Percentiles rank a stretch among this genome's conserved stretches.
Evolutionary conservation across 2,888 invertebrate genomes (phyloP).

Genomic region (Tethea ocularis): DNA sequence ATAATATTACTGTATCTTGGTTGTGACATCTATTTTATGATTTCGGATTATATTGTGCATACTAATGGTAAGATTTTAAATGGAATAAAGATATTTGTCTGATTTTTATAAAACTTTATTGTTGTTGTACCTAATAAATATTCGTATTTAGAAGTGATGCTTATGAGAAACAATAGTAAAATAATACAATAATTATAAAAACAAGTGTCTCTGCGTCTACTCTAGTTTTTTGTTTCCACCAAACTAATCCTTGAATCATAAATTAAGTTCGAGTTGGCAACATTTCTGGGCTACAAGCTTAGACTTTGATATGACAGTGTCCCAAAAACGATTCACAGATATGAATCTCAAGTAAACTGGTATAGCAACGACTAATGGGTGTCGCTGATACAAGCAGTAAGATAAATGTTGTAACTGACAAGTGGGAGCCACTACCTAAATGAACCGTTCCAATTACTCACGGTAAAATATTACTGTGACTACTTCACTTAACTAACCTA

Average conservation of each 20-base stretch:
- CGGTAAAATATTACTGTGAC: constrained; percentile 34
- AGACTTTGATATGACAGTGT: constrained; percentile 35
- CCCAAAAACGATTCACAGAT: constrained; percentile 53
- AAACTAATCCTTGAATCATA: not conserved
- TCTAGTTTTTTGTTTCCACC: not conserved
- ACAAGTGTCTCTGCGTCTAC: not conserved
- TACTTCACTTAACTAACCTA: constrained; percentile 28
- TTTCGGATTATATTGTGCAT: not conserved
- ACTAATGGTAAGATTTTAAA: not conserved
- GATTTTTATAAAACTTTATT: no score
- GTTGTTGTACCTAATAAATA: no score
- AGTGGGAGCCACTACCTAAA: constrained; percentile 56
- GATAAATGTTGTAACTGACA: constrained; percentile 63
- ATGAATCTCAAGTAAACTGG: constrained; percentile 59
- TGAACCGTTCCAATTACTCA: constrained; percentile 45
- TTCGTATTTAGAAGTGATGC: no score
- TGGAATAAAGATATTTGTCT: not conserved
- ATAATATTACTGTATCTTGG: constrained; percentile 27
- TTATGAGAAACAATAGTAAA: no score
- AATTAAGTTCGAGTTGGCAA: not conserved
- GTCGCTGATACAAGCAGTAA: constrained; percentile 52
- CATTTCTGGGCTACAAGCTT: not conserved
- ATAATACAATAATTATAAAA: no score
- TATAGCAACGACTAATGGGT: constrained; percentile 57
- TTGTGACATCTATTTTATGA: not conserved